Evolutionary conservation across 2,113 vertebrate species (phyloP).

Genomic region (Tachuris rubrigastra): DNA sequence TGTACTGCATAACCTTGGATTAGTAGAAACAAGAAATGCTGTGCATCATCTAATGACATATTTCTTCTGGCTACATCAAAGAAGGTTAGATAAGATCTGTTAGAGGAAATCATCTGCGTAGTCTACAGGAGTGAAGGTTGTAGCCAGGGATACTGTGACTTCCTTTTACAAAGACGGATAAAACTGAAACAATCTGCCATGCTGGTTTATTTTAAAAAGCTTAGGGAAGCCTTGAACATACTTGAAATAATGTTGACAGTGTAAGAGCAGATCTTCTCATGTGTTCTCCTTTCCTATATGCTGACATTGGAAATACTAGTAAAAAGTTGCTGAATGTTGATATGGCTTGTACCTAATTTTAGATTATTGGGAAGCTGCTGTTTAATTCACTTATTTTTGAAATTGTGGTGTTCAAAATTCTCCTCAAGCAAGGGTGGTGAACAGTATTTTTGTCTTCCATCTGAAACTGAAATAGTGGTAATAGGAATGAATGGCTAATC

Average conservation of each 20-base stretch:
- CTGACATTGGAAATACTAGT: not conserved
- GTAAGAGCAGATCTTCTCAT: not conserved
- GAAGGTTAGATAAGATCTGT: slow-evolving; percentile 46
- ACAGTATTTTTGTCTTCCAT: not conserved
- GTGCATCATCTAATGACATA: not conserved
- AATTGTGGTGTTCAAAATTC: not conserved
- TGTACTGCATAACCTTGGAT: slow-evolving; percentile 40
- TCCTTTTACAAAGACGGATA: slow-evolving; percentile 8
- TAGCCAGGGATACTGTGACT: slow-evolving; percentile 14
- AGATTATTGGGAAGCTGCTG: not conserved
- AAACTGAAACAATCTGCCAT: not conserved
- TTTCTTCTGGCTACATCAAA: slow-evolving; percentile 37
- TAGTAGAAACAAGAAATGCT: slow-evolving; percentile 47
- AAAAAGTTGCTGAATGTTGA: not conserved
- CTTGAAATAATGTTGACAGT: slow-evolving; percentile 8
- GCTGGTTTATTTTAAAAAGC: slow-evolving; percentile 8
- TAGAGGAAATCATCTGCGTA: slow-evolving; percentile 3
- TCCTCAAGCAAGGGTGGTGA: not conserved
- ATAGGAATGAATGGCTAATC: not conserved
- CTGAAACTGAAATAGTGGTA: not conserved
- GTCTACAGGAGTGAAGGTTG: not conserved
- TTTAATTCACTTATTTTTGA: not conserved
- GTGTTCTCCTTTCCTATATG: slow-evolving; percentile 2
- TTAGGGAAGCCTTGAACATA: slow-evolving; percentile 1
- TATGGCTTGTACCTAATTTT: not conserved